phyloP scores from a whole-genome alignment of 2,888 invertebrate species.

The Encarsia formosa region DNA sequence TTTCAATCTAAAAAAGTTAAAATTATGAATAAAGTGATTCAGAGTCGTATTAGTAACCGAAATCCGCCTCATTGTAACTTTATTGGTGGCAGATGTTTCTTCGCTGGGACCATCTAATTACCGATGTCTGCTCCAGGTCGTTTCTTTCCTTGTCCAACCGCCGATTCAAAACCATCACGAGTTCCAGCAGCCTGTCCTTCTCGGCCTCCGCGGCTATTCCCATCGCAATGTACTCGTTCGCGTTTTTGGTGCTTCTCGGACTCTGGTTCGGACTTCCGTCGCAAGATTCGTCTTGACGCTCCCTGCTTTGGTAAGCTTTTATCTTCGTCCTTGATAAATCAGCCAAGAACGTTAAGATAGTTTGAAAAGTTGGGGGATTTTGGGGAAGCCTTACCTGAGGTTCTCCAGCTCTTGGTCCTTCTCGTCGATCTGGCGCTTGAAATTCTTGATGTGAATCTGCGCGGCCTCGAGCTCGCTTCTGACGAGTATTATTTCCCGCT shows the following conservation, averaged over 20 bases:
- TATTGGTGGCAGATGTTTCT: too few species aligned
- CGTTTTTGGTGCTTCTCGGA: constrained; percentile 28
- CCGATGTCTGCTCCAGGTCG: constrained; percentile 37
- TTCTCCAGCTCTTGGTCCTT: constrained; percentile 42
- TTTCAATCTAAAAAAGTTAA: too few species aligned
- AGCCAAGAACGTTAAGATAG: too few species aligned
- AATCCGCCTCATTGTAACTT: too few species aligned
- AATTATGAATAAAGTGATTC: too few species aligned
- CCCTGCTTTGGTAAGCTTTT: not conserved
- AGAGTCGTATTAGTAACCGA: too few species aligned
- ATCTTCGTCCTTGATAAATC: too few species aligned
- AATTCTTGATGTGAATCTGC: constrained; percentile 6
- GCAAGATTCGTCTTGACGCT: not conserved
- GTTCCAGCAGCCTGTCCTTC: constrained; percentile 58
- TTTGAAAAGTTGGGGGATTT: too few species aligned
- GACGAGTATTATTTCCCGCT: constrained; percentile 34
- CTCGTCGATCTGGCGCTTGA: constrained; percentile 35
- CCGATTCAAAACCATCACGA: constrained; percentile 57
- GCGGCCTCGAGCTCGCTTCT: constrained; percentile 37
- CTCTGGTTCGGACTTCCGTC: constrained; percentile 10
- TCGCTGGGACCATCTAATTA: constrained; percentile 27
- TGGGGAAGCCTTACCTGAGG: constrained; percentile 31
- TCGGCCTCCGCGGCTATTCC: constrained; percentile 60
- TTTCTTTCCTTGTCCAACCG: constrained; percentile 58
- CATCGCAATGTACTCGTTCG: constrained; percentile 49